Evolutionary conservation across 1,140 invertebrate genomes (phyloP).

Genomic region (Orius insidiosus): DNA sequence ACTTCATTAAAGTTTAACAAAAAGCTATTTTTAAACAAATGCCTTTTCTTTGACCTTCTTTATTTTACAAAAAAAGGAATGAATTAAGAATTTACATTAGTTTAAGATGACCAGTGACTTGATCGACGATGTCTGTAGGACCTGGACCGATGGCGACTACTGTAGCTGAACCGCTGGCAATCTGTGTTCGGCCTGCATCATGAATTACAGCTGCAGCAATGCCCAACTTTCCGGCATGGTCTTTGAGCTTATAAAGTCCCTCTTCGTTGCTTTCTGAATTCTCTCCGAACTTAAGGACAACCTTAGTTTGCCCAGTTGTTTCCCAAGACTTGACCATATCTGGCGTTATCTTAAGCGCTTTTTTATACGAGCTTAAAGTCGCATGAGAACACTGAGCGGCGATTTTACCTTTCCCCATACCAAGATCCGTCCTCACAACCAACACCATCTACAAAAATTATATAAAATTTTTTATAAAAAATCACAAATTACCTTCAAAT

Average conservation of each 20-base stretch:
- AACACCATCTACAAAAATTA: slow-evolving; percentile 53
- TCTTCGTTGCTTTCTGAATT: slow-evolving; percentile 32
- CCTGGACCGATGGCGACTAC: slow-evolving; percentile 84
- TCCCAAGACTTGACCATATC: slow-evolving; percentile 55
- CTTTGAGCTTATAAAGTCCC: slow-evolving; percentile 43
- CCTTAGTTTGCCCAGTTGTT: slow-evolving; percentile 60
- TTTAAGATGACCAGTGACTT: slow-evolving; percentile 76
- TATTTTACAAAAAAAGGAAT: too few species aligned
- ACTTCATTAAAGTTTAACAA: too few species aligned
- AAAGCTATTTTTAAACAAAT: too few species aligned
- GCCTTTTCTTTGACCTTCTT: too few species aligned
- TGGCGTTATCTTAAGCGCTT: slow-evolving; percentile 39
- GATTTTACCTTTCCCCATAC: slow-evolving; percentile 89
- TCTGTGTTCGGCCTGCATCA: slow-evolving; percentile 84
- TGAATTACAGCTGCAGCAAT: slow-evolving; percentile 54
- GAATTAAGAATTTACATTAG: slow-evolving; percentile 36
- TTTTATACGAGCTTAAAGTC: slow-evolving; percentile 60
- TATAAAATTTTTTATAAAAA: too few species aligned
- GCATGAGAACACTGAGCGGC: slow-evolving; percentile 86
- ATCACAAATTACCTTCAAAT: too few species aligned
- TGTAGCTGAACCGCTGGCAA: slow-evolving; percentile 69
- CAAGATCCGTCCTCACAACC: slow-evolving; percentile 72
- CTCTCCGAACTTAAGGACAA: slow-evolving; percentile 35
- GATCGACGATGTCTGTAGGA: slow-evolving; percentile 49
- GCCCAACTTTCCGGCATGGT: slow-evolving; percentile 45